phyloP scores from a whole-genome alignment of 2,113 vertebrate species.

The Tonatia bakeri region DNA sequence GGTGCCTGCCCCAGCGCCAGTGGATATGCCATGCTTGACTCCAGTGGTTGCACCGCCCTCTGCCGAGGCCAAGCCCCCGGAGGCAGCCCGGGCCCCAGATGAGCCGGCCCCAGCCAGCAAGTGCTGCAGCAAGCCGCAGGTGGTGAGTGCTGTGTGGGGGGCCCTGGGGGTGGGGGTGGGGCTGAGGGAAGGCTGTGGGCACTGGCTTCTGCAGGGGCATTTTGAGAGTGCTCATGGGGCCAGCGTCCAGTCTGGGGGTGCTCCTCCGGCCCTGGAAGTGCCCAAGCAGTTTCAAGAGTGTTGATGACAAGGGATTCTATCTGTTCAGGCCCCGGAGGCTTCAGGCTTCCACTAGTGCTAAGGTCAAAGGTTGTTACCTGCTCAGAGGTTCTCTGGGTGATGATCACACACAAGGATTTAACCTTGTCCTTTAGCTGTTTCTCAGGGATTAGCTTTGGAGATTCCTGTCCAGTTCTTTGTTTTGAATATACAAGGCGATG shows the following conservation, averaged over 20 bases:
- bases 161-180: rapidly evolving
- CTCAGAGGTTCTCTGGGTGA: background rate
- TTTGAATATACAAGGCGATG: background rate
- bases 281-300: background rate
- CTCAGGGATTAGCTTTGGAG: background rate
- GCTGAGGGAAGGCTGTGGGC: background rate
- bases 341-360: background rate
- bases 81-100: slow-evolving; percentile 78
- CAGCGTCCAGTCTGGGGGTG: background rate
- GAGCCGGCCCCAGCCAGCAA: slow-evolving; percentile 76
- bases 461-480: background rate
- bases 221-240: background rate
- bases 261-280: background rate
- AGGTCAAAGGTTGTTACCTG: background rate
- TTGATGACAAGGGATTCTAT: background rate
- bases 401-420: background rate
- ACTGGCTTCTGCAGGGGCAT: background rate
- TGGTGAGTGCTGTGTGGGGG: slow-evolving; percentile 87
- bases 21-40: slow-evolving; percentile 80
- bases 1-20: slow-evolving; percentile 42
- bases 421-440: background rate
- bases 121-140: slow-evolving; percentile 90
- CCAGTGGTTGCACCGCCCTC: slow-evolving; percentile 69
- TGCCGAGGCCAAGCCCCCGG: slow-evolving; percentile 77
- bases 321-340: background rate